These are phyloP conservation scores for Lycocerus yunnanus DNA, from an alignment of 2,888 invertebrate species.

Conservation along the genomic window DNA sequence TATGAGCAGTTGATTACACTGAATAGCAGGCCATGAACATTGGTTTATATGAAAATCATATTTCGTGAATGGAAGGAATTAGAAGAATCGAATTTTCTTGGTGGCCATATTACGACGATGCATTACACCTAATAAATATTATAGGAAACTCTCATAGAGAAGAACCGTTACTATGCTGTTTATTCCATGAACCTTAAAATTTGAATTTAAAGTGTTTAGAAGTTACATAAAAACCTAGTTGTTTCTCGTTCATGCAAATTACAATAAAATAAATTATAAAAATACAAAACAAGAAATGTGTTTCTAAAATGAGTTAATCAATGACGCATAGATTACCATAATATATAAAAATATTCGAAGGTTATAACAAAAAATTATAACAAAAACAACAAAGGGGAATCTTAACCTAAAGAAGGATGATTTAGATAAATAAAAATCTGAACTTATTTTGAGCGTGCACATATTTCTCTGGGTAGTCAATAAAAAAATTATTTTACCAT, in stretches of 20 bases:
- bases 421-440: not conserved
- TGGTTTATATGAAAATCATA: too few species aligned
- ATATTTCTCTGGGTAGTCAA: not conserved
- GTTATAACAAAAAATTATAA: not conserved
- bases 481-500: not conserved
- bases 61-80: too few species aligned
- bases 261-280: not conserved
- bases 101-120: too few species aligned
- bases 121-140: too few species aligned
- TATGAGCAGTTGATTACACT: too few species aligned
- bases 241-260: not conserved
- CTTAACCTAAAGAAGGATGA: not conserved
- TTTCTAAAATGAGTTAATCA: not conserved
- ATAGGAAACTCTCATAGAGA: too few species aligned
- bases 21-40: too few species aligned
- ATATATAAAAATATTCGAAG: not conserved
- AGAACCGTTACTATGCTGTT: too few species aligned
- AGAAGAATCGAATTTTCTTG: too few species aligned
- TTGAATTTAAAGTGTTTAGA: not conserved
- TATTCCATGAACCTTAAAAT: too few species aligned
- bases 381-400: not conserved
- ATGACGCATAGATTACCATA: not conserved
- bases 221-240: not conserved
- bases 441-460: not conserved
- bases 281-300: not conserved